Conservation (phyloP, 2,888 invertebrate genomes). For the Leptothorax acervorum region DNA sequence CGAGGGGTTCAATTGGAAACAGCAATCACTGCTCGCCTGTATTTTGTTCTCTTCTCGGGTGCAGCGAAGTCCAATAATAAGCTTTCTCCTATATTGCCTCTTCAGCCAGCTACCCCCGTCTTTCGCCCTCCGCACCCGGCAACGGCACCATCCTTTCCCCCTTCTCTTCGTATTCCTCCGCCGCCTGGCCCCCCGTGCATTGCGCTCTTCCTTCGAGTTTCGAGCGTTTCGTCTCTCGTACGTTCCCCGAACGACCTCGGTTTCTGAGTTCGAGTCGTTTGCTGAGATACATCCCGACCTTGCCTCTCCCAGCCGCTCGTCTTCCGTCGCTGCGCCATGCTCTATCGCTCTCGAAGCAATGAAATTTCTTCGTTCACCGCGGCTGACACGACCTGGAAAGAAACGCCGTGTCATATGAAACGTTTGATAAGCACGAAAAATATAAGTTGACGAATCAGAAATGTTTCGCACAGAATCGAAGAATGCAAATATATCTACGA, state of each 20-base stretch:
- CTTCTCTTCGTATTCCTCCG: constrained; percentile 69
- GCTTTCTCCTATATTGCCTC: constrained; percentile 86
- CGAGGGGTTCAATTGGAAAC: constrained; percentile 85
- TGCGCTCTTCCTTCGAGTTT: constrained; percentile 79
- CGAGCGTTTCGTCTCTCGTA: constrained; percentile 79
- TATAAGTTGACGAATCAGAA: background rate
- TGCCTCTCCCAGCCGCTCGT: constrained; percentile 44
- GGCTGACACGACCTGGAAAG: constrained; percentile 42
- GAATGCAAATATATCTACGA: background rate
- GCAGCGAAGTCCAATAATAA: constrained; percentile 85
- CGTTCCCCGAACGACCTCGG: constrained; percentile 77
- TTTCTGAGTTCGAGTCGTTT: constrained; percentile 71
- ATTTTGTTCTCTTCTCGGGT: constrained; percentile 84
- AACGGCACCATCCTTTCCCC: constrained; percentile 72
- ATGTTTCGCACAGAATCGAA: background rate
- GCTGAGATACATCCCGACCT: constrained; percentile 70
- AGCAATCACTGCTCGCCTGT: constrained; percentile 86
- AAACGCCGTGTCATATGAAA: constrained; percentile 33
- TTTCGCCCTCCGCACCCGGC: constrained; percentile 60
- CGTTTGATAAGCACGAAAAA: constrained; percentile 27
- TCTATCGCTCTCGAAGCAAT: constrained; percentile 51
- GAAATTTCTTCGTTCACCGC: constrained; percentile 65
- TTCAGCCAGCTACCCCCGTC: constrained; percentile 77
- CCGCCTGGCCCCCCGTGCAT: constrained; percentile 63
- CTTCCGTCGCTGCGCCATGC: constrained; percentile 45